Conservation (phyloP, 2,888 invertebrate genomes). For the Atrina japonica region DNA sequence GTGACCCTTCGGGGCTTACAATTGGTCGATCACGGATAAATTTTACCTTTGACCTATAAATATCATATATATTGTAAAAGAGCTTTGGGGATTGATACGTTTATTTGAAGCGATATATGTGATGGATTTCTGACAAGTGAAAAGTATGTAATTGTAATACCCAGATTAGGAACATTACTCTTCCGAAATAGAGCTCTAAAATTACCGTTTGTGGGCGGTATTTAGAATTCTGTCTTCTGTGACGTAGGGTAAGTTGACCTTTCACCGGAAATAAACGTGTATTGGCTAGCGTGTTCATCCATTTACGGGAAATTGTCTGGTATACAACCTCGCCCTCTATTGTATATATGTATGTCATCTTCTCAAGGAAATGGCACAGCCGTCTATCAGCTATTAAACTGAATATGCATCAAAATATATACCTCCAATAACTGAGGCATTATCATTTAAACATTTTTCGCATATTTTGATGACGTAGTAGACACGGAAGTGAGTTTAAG, state of each 20-base stretch:
- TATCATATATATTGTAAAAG: too few relatives aligned
- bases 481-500: constrained; percentile 40
- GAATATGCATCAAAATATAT: neutral
- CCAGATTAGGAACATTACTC: too few relatives aligned
- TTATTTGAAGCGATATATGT: too few relatives aligned
- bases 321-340: constrained; percentile 38
- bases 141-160: neutral
- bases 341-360: constrained; percentile 13
- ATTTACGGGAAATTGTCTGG: constrained; percentile 37
- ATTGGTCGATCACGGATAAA: constrained; percentile 74
- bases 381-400: too few relatives aligned
- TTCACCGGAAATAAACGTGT: constrained; percentile 37
- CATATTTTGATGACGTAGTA: constrained; percentile 50
- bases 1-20: constrained; percentile 79
- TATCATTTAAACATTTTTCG: constrained; percentile 14
- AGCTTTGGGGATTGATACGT: too few relatives aligned
- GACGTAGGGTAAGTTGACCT: constrained; percentile 40
- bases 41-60: constrained; percentile 76
- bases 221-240: constrained; percentile 22
- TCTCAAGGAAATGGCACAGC: neutral
- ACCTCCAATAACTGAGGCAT: neutral
- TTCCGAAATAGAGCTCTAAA: too few relatives aligned
- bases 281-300: constrained; percentile 39
- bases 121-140: too few relatives aligned
- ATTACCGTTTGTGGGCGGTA: constrained; percentile 34